Conservation (phyloP, 2,113 vertebrate genomes). For the Pelmatolapia mariae region DNA sequence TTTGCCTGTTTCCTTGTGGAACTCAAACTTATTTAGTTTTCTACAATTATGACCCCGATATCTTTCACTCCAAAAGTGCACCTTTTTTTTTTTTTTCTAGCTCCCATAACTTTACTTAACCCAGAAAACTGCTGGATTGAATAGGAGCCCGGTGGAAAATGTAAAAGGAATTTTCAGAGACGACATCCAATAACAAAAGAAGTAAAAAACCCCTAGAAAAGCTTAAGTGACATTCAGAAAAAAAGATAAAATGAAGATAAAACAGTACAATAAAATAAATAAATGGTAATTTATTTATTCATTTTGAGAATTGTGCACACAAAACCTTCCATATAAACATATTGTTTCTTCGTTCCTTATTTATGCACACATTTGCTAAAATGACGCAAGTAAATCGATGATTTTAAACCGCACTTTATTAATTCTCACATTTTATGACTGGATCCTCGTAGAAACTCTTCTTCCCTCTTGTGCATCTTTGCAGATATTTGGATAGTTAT, state of each 20-base stretch:
- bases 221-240: background rate
- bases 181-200: background rate
- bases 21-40: background rate
- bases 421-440: background rate
- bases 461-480: background rate
- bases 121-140: background rate
- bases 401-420: background rate
- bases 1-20: background rate
- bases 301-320: background rate
- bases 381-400: rapidly evolving
- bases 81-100: background rate
- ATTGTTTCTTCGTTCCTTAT: background rate
- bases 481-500: background rate
- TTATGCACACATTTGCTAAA: background rate
- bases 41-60: rapidly evolving
- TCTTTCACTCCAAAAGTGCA: background rate
- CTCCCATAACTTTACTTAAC: background rate
- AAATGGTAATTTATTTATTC: background rate
- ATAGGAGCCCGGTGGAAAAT: background rate
- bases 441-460: background rate
- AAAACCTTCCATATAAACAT: background rate
- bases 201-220: background rate
- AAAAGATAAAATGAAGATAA: background rate
- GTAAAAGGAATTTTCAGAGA: background rate
- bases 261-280: background rate